Percentiles rank a stretch among this genome's conserved stretches.
Evolutionary conservation across 2,888 invertebrate genomes (phyloP).

Genomic region (Cetonia aurata): DNA sequence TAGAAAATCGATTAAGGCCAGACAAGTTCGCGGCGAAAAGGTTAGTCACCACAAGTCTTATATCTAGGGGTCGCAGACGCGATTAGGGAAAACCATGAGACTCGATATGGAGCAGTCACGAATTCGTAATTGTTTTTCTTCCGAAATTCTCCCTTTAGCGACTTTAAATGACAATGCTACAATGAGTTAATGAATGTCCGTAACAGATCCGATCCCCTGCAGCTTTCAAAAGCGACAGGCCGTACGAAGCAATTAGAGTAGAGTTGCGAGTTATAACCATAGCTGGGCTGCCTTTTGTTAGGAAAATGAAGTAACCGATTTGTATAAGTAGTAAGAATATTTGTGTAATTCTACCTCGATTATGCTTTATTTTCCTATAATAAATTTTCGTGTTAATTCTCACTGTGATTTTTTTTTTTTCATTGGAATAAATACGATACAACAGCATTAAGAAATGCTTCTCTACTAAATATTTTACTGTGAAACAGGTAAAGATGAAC

Average conservation of each 20-base stretch:
- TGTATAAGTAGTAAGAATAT: too few relatives aligned
- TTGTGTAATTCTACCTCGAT: too few relatives aligned
- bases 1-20: slow-evolving; percentile 36
- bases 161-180: slow-evolving; percentile 40
- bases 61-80: slow-evolving; percentile 25
- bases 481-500: too few relatives aligned
- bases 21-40: slow-evolving; percentile 12
- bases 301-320: background rate
- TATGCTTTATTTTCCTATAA: too few relatives aligned
- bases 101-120: slow-evolving; percentile 18
- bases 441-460: too few relatives aligned
- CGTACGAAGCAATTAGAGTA: slow-evolving; percentile 29
- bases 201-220: slow-evolving; percentile 23
- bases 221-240: slow-evolving; percentile 22
- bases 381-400: too few relatives aligned
- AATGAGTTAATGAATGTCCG: slow-evolving; percentile 40
- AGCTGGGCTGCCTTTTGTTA: slow-evolving; percentile 24
- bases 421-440: too few relatives aligned
- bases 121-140: slow-evolving; percentile 41
- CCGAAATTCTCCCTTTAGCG: slow-evolving; percentile 37
- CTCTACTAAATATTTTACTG: too few relatives aligned
- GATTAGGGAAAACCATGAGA: slow-evolving; percentile 22
- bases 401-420: too few relatives aligned
- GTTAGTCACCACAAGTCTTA: slow-evolving; percentile 27
- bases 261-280: slow-evolving; percentile 26